Evolutionary conservation across 2,888 invertebrate genomes (phyloP), one percentile per base, ranked within the genome.

Genomic region (Ornithoptera priamus): DNA sequence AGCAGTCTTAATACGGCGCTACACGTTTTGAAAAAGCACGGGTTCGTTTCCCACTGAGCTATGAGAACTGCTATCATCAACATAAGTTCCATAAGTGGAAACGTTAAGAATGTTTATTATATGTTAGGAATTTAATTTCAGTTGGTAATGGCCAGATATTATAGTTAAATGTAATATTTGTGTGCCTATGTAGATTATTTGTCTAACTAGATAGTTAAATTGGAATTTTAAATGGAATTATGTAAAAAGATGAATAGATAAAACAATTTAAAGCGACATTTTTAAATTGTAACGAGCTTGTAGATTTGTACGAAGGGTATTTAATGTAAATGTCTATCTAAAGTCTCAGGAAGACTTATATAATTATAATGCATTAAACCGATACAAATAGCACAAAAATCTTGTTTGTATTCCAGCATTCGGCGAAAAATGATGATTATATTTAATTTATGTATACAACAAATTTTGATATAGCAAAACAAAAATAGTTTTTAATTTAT

Each of bases 141-240:
- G 36, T 58, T 60, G 65, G 24, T 59, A 50, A 53, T 7, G 56
- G 24, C 68, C 62, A 57, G 61, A 65, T 22, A 62, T 59, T 64
- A 67, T 36, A 42, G 62, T n/a, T 70, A 82, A 78, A 78, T 75
- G 79, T 82, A 83, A 82, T 87, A 85, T 87, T 86, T 88, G 84
- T 88, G 89, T 90, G 90, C 90, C 90, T 90, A 88, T 81, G 77
- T 83, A 88, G 87, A 84, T 78, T 85, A 78, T 86, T 84, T 76
- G 83, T 87, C 81, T 87, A 76, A 73, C 77, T 88, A 87, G 85
- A 80, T 84, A 85, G 82, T 73, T 85, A 85, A 86, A 85, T 80
- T 74, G 72, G 73, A 76, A 80, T 78, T 73, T 74, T 77, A 84
- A 85, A 85, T 75, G 73, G 77, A 81, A 79, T 80, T 10, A 10